Base-by-base conservation (phyloP, 2,797 vertebrate species). In the Gallinago stenura region DNA sequence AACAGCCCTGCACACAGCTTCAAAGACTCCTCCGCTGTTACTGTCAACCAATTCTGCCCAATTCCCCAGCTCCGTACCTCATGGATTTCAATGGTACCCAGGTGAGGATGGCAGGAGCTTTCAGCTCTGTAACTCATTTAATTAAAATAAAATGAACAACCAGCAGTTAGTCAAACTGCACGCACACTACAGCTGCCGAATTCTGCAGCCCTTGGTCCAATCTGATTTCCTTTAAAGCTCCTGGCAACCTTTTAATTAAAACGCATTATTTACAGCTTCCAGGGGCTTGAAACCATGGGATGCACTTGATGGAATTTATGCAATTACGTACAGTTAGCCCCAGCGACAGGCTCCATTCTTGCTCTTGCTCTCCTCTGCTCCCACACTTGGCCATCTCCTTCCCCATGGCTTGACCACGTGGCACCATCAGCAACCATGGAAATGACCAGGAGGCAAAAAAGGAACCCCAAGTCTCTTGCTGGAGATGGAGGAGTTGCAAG, bases 201-300 rank as follows among this genome's bases (percentile, higher is more conserved):
- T 65, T 80, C 93, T 54, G 51, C 83, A 79, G 58, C 39, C 72
- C 62, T 87, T 3, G 0, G 83, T 93, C 79, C 81, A 72, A 87
- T 75, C 88, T 25, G 77, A 95, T 93, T 93, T 93, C 72, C 88
- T 91, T 76, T 85, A 92, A 84, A 92, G 84, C 95, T 95, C 92
- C 89, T 95, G 84, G 96, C 92, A 97, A 97, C 90, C 75, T 56
- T 33, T 91, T 97, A 95, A 97, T 97, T 97, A 97, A 95, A 97
- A 87, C 7, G 2, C 35, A 43, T 96, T 96, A 96, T 96, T 97
- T 96, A 97, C 93, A 95, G 94, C 92, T 97, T 97, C 83, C 81
- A 95, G 86, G 46, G 50, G 64, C 83, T 92, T 53, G 89, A 91
- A 96, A 95, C 96, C 96, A 90, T 71, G 96, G 93, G 88, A 95